Evolutionary conservation across 2,888 invertebrate genomes (phyloP), one percentile per base, ranked within the genome.

Genomic region (Herminia tarsipennalis): DNA sequence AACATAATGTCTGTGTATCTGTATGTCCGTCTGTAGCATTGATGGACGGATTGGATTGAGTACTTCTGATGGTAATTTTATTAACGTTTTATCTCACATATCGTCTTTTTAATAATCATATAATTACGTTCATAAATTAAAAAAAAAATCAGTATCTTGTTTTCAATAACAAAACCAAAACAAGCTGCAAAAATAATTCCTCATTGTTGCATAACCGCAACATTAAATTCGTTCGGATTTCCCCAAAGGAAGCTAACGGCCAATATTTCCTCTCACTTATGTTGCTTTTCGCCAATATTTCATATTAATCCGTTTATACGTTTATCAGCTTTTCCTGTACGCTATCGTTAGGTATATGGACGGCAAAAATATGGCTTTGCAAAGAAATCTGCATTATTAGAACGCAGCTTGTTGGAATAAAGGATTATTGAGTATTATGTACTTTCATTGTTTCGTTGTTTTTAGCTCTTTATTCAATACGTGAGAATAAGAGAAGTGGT

Each of bases 251-350:
- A 60, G 49, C 52, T 53, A 65, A 64, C 57, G 57, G 51, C 49
- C 59, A 66, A 65, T 54, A 70, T 73, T 70, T 66, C 59, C 70
- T 66, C 59, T 70, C 54, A 64, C 67, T 71, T 72, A 70, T 65
- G 72, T 72, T 65, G 59, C 53, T 63, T 65, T 66, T 62, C 56
- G 62, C 62, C 69, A 66, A 75, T 78, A 77, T 76, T 71, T 76
- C 69, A 73, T 72, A 73, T 73, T 79, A 81, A 81, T 78, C 76
- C 73, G 56, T 66, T 65, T 62, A 67, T 61, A 57, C 70, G 54
- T 54, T 68, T 67, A 72, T 74, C 68, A 71, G 71, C 62, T 70
- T 68, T 69, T 58, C 70, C 66, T 54, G 59, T 55, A 59, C 59
- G 44, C 59, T 57, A 64, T 58, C 48, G 55, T n/a, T n/a, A n/a